Conservation (phyloP, 2,113 vertebrate species). For the Salvator merianae region DNA sequence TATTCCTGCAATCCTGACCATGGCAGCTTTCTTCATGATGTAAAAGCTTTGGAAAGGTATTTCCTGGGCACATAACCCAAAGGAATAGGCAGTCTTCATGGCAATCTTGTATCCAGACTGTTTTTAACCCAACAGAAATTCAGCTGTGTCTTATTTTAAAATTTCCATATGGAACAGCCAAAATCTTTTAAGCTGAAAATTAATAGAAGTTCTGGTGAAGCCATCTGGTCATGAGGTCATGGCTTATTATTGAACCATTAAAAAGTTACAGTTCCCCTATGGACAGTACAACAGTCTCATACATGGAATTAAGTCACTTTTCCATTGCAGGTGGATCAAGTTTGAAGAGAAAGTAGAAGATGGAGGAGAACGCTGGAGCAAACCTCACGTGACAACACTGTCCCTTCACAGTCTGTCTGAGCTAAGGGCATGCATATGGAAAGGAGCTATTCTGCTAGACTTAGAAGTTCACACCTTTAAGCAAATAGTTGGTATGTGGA, state of each 20-base stretch:
- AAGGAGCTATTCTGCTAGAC: constrained; percentile 60
- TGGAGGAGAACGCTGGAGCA: constrained; percentile 73
- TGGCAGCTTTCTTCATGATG: background rate
- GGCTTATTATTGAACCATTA: background rate
- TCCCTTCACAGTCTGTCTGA: constrained; percentile 73
- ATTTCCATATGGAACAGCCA: background rate
- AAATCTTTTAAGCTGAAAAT: background rate
- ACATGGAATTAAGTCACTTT: background rate
- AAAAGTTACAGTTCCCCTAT: background rate
- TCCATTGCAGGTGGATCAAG: constrained; percentile 74
- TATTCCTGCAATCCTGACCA: background rate
- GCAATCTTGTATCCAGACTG: background rate
- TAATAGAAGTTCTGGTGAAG: background rate
- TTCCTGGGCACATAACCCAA: background rate
- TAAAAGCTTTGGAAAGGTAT: background rate
- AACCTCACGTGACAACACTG: constrained; percentile 73
- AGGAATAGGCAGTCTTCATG: background rate
- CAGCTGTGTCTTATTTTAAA: background rate
- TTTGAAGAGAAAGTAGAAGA: constrained; percentile 81
- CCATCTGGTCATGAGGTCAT: background rate
- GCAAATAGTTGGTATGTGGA: constrained; percentile 71
- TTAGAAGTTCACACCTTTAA: constrained; percentile 69
- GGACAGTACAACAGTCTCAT: background rate
- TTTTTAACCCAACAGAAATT: background rate
- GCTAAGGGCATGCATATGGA: constrained; percentile 59